A percentile compares a stretch with the other conserved stretches of the same genome.
Evolutionary conservation across 2,113 vertebrate genomes (phyloP).

Genomic region (Mormoops blainvillei): DNA sequence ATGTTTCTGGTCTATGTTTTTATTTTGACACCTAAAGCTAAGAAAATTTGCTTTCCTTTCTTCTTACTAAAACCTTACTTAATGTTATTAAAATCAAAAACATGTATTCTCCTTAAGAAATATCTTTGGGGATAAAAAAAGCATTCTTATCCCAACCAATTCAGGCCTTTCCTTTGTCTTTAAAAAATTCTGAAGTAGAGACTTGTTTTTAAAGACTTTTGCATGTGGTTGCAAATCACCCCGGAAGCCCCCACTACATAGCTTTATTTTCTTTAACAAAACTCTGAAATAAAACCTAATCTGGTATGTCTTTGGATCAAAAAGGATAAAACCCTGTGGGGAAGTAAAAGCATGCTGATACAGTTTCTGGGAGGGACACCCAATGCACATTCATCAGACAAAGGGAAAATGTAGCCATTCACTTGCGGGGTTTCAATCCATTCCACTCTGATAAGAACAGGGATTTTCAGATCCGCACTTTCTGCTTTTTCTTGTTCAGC

Average conservation of each 20-base stretch:
- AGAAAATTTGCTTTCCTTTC: neutral
- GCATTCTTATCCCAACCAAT: neutral
- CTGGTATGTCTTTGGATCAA: neutral
- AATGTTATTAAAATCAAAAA: conserved; percentile 2
- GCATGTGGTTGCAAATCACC: neutral
- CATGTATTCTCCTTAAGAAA: neutral
- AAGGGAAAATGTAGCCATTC: neutral
- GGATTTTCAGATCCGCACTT: neutral
- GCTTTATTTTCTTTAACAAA: neutral
- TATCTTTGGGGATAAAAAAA: neutral
- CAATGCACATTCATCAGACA: neutral
- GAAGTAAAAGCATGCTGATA: neutral
- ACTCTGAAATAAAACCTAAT: neutral
- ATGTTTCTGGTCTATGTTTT: neutral
- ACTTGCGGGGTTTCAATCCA: neutral
- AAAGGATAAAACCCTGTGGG: neutral
- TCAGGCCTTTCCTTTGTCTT: neutral
- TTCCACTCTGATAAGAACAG: neutral
- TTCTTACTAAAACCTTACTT: neutral
- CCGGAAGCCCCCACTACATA: neutral
- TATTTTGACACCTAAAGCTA: neutral
- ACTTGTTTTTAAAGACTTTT: neutral
- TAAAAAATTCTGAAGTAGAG: neutral
- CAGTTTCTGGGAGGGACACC: neutral
- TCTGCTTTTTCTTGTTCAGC: neutral